Evolutionary conservation across 2,797 vertebrate genomes (phyloP).

Genomic region (Hemitrygon akajei): DNA sequence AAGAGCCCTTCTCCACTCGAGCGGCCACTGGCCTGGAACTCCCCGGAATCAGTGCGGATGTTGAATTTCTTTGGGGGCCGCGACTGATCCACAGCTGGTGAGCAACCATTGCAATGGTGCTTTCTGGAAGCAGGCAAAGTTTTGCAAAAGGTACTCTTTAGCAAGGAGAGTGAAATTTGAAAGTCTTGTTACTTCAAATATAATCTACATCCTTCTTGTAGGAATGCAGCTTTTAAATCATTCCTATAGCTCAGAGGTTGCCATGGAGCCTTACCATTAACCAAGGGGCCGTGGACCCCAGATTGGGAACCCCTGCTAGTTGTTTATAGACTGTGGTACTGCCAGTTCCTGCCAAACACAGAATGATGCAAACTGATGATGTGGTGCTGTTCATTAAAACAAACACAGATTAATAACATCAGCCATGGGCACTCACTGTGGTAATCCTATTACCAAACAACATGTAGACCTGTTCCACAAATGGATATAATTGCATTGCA

Average conservation of each 20-base stretch:
- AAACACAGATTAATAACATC: constrained; percentile 22
- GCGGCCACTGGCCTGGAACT: too few relatives aligned
- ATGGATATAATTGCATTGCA: constrained; percentile 15
- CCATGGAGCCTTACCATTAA: too few relatives aligned
- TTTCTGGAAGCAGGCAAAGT: background rate
- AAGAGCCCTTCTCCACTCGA: too few relatives aligned
- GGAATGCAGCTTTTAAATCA: background rate
- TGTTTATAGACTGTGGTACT: background rate
- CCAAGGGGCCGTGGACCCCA: too few relatives aligned
- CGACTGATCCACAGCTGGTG: background rate
- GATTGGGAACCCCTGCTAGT: too few relatives aligned
- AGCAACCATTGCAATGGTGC: background rate
- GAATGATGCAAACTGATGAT: background rate
- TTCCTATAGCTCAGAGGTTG: too few relatives aligned
- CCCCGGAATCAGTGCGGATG: too few relatives aligned
- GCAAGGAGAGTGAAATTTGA: background rate
- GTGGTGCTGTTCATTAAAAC: background rate
- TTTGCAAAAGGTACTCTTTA: background rate
- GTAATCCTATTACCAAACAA: constrained; percentile 15
- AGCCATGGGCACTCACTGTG: background rate
- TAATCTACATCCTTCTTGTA: background rate
- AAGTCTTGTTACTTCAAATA: background rate
- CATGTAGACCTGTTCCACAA: constrained; percentile 3
- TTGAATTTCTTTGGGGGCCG: too few relatives aligned
- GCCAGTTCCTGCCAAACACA: background rate